Evolutionary conservation across 1,140 invertebrate genomes (phyloP).

Genomic region (Lasioglossum albipes): DNA sequence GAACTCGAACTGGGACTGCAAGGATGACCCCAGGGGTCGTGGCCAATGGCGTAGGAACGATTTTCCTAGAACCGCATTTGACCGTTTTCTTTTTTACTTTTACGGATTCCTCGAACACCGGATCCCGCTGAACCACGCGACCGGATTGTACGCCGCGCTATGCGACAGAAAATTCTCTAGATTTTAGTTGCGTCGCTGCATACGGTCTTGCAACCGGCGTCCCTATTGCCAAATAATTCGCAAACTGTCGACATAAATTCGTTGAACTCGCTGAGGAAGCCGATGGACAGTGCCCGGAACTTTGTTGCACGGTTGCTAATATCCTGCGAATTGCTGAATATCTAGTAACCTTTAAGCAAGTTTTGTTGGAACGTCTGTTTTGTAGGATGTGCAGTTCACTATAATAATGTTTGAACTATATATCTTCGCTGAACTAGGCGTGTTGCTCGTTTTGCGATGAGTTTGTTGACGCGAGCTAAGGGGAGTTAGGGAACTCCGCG

Average conservation of each 20-base stretch:
- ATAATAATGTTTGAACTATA: no score
- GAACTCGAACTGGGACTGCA: slow-evolving; percentile 29
- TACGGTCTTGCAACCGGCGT: not conserved
- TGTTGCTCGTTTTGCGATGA: no score
- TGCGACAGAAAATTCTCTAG: slow-evolving; percentile 30
- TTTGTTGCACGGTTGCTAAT: not conserved
- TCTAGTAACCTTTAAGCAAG: no score
- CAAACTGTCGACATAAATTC: slow-evolving; percentile 3
- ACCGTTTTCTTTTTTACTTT: slow-evolving; percentile 32
- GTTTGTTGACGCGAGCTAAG: no score
- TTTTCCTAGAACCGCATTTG: slow-evolving; percentile 37
- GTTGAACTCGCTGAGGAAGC: not conserved
- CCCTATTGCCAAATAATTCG: slow-evolving; percentile 32
- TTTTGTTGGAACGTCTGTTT: no score
- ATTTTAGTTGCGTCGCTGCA: slow-evolving; percentile 37
- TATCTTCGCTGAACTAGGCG: no score
- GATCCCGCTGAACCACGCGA: slow-evolving; percentile 27
- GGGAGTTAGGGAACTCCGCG: no score
- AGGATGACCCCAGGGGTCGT: slow-evolving; percentile 36
- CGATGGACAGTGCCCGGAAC: not conserved
- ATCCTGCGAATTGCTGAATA: not conserved
- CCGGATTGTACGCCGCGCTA: slow-evolving; percentile 20
- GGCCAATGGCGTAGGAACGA: slow-evolving; percentile 47
- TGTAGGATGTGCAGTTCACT: no score
- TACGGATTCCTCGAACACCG: slow-evolving; percentile 4